phyloP scores from a whole-genome alignment of 2,888 invertebrate species.

The Anodontia alba region DNA sequence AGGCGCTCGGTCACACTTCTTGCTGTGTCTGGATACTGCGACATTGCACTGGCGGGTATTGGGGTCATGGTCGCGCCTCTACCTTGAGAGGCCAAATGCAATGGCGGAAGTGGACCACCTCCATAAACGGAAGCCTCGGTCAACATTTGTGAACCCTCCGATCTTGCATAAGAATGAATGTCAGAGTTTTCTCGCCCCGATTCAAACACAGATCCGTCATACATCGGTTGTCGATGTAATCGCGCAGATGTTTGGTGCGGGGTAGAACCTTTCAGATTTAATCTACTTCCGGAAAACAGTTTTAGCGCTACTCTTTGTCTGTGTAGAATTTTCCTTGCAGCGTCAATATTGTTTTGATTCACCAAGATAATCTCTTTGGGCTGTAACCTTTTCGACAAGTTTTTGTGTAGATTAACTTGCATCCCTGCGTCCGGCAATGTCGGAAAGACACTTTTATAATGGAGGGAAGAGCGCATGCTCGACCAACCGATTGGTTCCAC shows the following conservation, averaged over 20 bases:
- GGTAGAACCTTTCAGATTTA: slow-evolving; percentile 56
- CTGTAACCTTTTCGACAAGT: slow-evolving; percentile 58
- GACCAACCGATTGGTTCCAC: slow-evolving; percentile 69
- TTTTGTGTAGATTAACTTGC: slow-evolving; percentile 63
- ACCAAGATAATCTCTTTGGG: slow-evolving; percentile 59
- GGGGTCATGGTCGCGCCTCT: slow-evolving; percentile 45
- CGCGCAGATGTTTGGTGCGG: slow-evolving; percentile 53
- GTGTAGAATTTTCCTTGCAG: slow-evolving; percentile 65
- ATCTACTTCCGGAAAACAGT: slow-evolving; percentile 57
- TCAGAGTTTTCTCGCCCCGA: slow-evolving; percentile 45
- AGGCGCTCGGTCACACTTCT: slow-evolving; percentile 53
- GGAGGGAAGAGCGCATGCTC: slow-evolving; percentile 59
- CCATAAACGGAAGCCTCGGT: slow-evolving; percentile 58
- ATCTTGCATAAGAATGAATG: slow-evolving; percentile 44
- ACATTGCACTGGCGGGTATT: slow-evolving; percentile 55
- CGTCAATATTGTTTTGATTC: slow-evolving; percentile 56
- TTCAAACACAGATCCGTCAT: slow-evolving; percentile 51
- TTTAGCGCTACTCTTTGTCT: slow-evolving; percentile 56
- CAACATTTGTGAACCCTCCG: slow-evolving; percentile 51
- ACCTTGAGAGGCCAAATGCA: slow-evolving; percentile 27
- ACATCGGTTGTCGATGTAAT: slow-evolving; percentile 54
- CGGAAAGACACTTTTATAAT: slow-evolving; percentile 66
- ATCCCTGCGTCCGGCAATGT: slow-evolving; percentile 58
- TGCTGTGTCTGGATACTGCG: slow-evolving; percentile 44
- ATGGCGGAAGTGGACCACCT: slow-evolving; percentile 30